Evolutionary conservation across 2,888 invertebrate genomes (phyloP).

Genomic region (Pedicia rivosa): DNA sequence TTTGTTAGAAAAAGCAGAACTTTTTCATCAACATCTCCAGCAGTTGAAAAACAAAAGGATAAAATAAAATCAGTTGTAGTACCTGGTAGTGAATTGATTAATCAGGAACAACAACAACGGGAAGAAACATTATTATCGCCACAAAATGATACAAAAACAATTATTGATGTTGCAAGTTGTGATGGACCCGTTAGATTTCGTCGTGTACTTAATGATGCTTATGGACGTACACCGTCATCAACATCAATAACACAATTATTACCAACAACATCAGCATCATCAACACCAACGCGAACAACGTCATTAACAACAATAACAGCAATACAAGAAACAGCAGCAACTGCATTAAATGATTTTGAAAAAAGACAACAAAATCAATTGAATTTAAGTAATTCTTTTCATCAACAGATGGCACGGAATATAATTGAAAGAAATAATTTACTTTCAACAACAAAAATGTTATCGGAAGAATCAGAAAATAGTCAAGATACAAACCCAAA

Average conservation of each 20-base stretch:
- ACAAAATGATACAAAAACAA: conserved; percentile 36
- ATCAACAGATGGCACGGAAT: conserved; percentile 30
- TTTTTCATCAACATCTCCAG: no score
- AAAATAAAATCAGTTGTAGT: no score
- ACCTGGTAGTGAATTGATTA: no score
- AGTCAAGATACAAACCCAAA: conserved; percentile 8
- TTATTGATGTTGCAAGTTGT: conserved; percentile 78
- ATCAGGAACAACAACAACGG: conserved; percentile 5
- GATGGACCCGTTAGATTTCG: conserved; percentile 82
- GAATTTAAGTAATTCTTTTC: conserved; percentile 28
- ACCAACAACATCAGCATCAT: conserved; percentile 18
- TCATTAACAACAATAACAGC: conserved; percentile 6
- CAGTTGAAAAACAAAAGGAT: no score
- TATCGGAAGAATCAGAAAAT: conserved; percentile 21
- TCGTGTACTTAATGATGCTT: conserved; percentile 69
- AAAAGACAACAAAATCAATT: conserved; percentile 26
- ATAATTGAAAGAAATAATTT: conserved; percentile 21
- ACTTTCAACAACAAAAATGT: conserved; percentile 2
- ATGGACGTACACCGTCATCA: conserved; percentile 34
- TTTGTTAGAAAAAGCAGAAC: background rate
- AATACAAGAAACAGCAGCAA: no score
- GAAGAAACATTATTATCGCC: no score
- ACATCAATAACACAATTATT: conserved; percentile 8
- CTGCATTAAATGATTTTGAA: conserved; percentile 25
- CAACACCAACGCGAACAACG: no score